Evolutionary conservation across 2,113 vertebrate species (phyloP).

Genomic region (Theristicus caerulescens): DNA sequence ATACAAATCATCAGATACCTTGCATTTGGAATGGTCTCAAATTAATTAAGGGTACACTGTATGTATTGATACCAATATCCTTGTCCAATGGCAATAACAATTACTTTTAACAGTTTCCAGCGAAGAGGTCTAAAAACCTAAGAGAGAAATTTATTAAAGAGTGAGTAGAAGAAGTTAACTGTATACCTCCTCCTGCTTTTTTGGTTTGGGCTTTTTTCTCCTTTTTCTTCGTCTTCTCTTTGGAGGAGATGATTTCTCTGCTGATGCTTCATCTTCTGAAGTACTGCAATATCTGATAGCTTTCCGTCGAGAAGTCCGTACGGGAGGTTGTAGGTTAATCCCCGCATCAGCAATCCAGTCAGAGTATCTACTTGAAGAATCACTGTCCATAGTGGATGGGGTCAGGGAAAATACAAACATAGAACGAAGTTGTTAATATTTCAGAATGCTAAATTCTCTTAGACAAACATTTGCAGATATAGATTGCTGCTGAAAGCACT

Average conservation of each 20-base stretch:
- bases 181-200: conserved; percentile 64
- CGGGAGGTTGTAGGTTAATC: conserved; percentile 86
- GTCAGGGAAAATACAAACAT: neutral
- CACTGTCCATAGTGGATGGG: conserved; percentile 56
- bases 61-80: neutral
- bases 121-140: neutral
- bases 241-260: conserved; percentile 77
- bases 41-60: neutral
- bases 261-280: conserved; percentile 87
- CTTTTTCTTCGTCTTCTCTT: conserved; percentile 71
- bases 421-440: neutral
- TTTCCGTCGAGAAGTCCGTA: conserved; percentile 81
- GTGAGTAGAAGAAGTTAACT: neutral
- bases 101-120: neutral
- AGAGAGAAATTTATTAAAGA: neutral
- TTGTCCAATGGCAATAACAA: neutral
- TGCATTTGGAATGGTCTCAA: neutral
- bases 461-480: neutral
- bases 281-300: conserved; percentile 78
- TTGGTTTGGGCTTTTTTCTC: conserved; percentile 70
- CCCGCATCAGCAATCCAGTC: conserved; percentile 96
- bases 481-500: neutral
- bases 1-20: neutral
- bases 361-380: conserved; percentile 90
- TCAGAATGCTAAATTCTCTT: neutral